phyloP scores from a whole-genome alignment of 2,888 invertebrate genomes.

The Penaeus monodon region DNA sequence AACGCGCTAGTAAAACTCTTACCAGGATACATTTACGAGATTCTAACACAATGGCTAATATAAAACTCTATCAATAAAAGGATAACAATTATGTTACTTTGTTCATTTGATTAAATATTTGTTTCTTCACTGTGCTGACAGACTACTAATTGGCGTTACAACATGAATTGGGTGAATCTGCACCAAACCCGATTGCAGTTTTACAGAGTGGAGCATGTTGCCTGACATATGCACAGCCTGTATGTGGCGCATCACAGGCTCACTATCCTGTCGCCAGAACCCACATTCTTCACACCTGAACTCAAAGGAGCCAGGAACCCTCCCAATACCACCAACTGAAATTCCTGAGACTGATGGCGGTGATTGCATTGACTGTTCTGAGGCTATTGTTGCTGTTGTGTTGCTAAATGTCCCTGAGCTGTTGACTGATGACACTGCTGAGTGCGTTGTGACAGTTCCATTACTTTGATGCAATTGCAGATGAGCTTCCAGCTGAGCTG shows the following conservation, averaged over 20 bases:
- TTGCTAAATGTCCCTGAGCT: conserved; percentile 17
- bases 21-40: background rate
- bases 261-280: conserved; percentile 56
- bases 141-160: conserved; percentile 49
- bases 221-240: conserved; percentile 65
- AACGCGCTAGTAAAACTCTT: no score
- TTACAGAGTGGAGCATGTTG: conserved; percentile 58
- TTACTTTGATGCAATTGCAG: conserved; percentile 45
- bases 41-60: background rate
- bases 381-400: conserved; percentile 4
- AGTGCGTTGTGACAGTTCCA: conserved; percentile 8
- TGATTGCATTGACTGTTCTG: background rate
- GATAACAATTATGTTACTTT: background rate
- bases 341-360: conserved; percentile 18
- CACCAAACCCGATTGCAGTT: conserved; percentile 43
- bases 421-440: conserved; percentile 14
- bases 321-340: conserved; percentile 4
- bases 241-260: conserved; percentile 61
- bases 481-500: conserved; percentile 62
- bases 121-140: conserved; percentile 28
- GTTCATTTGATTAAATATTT: background rate
- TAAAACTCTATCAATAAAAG: conserved; percentile 8
- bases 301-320: conserved; percentile 53
- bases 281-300: conserved; percentile 65
- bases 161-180: conserved; percentile 56